Evolutionary conservation across 2,797 vertebrate genomes (phyloP).

Genomic region (Tamandua tetradactyla): DNA sequence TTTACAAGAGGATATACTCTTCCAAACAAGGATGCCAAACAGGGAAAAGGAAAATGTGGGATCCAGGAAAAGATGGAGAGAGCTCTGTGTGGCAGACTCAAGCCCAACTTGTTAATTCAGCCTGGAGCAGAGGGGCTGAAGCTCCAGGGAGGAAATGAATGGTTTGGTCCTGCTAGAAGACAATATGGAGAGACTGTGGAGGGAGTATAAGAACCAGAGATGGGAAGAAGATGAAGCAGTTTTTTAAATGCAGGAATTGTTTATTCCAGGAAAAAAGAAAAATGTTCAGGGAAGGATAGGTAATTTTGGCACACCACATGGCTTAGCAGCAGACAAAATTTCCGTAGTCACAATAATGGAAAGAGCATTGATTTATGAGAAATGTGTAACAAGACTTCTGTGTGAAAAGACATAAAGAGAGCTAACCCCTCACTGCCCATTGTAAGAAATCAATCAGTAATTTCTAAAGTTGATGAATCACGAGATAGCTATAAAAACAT

Average conservation of each 20-base stretch:
- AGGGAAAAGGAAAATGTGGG: background rate
- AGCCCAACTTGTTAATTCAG: background rate
- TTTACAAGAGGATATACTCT: background rate
- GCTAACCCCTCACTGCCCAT: background rate
- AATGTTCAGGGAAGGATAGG: background rate
- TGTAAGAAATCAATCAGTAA: background rate
- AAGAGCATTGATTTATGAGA: background rate
- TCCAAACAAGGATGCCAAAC: background rate
- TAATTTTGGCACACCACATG: background rate
- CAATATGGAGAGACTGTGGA: background rate
- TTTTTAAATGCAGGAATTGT: background rate
- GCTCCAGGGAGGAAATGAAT: background rate
- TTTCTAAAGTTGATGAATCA: background rate
- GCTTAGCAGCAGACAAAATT: background rate
- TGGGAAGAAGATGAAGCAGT: background rate
- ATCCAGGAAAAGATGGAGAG: background rate
- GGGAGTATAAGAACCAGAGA: background rate
- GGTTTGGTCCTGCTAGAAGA: background rate
- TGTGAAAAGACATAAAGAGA: background rate
- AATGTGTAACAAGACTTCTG: background rate
- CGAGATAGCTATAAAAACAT: background rate
- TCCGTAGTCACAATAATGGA: background rate
- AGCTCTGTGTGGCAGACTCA: background rate
- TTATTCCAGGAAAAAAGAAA: background rate
- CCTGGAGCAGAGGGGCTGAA: background rate